A percentile compares a stretch with the other conserved stretches of the same genome.
Conservation (phyloP, 1,140 invertebrate genomes). For the Gonatopus flavifemur region DNA sequence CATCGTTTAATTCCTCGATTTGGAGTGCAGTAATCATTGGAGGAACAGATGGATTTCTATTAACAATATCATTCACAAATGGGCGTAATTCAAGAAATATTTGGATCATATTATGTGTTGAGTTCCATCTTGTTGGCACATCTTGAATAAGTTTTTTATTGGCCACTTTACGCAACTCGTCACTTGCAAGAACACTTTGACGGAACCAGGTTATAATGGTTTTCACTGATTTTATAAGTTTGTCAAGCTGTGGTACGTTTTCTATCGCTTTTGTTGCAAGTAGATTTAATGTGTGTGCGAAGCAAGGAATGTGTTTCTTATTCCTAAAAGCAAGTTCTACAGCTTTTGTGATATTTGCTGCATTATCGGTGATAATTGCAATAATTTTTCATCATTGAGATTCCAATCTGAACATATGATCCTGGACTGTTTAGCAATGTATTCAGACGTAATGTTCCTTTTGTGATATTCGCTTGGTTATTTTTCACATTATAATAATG, state of each 20-base stretch:
- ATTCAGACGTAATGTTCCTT: too few species aligned
- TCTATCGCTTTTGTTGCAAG: conserved; percentile 32
- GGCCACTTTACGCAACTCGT: conserved; percentile 34
- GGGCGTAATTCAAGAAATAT: conserved; percentile 28
- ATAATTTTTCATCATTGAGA: conserved; percentile 40
- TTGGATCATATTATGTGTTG: conserved; percentile 29
- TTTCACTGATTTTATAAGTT: conserved; percentile 34
- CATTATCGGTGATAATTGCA: conserved; percentile 48
- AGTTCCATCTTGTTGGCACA: conserved; percentile 31
- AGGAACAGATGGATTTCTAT: conserved; percentile 38
- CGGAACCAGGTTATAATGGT: conserved; percentile 46
- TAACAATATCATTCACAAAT: conserved; percentile 38
- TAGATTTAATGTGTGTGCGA: conserved; percentile 47
- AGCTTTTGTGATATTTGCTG: conserved; percentile 45
- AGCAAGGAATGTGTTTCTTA: conserved; percentile 48
- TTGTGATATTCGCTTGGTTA: too few species aligned
- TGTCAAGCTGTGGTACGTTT: conserved; percentile 1
- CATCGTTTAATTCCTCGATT: conserved; percentile 27
- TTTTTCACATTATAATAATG: too few species aligned
- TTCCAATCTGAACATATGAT: conserved; percentile 45
- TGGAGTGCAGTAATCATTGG: conserved; percentile 39
- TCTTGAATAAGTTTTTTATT: conserved; percentile 30
- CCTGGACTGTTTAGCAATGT: too few species aligned
- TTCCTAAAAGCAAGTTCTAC: conserved; percentile 43
- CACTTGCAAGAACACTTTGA: conserved; percentile 40